A percentile compares a stretch with the other conserved stretches of the same genome.
These are phyloP conservation scores for Hesperia comma DNA, from an alignment of 2,888 invertebrate species.

Conservation along the genomic window DNA sequence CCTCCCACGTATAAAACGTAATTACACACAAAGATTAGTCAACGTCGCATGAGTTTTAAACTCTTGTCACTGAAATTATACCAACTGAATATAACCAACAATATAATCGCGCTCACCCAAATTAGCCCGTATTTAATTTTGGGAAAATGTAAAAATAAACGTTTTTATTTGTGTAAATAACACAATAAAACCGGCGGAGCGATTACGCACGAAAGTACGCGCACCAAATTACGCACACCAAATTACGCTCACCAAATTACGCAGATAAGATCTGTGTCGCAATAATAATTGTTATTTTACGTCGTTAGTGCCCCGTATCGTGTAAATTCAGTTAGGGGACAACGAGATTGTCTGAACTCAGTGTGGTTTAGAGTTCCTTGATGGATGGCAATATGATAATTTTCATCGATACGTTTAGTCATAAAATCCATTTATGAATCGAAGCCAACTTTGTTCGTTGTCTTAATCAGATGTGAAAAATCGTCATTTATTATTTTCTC, in stretches of 20 bases:
- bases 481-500: too few relatives aligned
- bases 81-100: conserved; percentile 51
- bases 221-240: conserved; percentile 68
- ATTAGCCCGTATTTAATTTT: conserved; percentile 83
- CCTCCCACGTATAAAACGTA: conserved; percentile 62
- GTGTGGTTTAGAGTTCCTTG: conserved; percentile 50
- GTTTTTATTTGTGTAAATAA: conserved; percentile 85
- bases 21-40: conserved; percentile 64
- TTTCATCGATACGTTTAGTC: too few relatives aligned
- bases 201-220: conserved; percentile 64
- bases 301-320: conserved; percentile 78
- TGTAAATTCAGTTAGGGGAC: conserved; percentile 81
- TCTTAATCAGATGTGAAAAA: too few relatives aligned
- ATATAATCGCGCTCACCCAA: conserved; percentile 67
- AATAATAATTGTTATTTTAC: conserved; percentile 80
- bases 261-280: conserved; percentile 77
- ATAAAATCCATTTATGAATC: too few relatives aligned
- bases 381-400: not conserved
- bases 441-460: too few relatives aligned
- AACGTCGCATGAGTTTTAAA: conserved; percentile 64
- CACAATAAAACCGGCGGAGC: conserved; percentile 79
- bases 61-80: conserved; percentile 58
- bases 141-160: conserved; percentile 84
- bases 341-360: conserved; percentile 69
- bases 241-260: conserved; percentile 76